Base-by-base conservation (phyloP, 2,888 invertebrate genomes). In the Matsumyia berberina region DNA sequence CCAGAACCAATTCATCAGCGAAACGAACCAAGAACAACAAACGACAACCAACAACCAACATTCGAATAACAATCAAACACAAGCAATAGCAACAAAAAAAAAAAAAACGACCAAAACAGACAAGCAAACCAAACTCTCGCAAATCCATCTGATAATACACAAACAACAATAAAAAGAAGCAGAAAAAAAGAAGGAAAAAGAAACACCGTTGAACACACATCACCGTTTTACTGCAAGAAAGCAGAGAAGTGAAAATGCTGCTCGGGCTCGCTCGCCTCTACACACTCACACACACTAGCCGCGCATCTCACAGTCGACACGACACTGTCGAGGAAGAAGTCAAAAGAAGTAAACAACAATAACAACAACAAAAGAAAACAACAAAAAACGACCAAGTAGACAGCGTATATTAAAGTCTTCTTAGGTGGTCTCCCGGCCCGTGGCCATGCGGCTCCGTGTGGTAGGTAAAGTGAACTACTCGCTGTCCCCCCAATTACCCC, bases 391-490 rank as follows among this genome's bases (percentile, higher is more conserved):
- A 69, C 53, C 35, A 60, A 58, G 83, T 79, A 79, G 79, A 73
- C 79, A 83, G 73, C 62, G 74, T 66, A 80, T 85, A 70, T 76
- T 64, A 83, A 73, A 83, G 72, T 66, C 85, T 57, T 80, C 85
- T 85, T 80, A 51, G 85, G 85, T 85, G 85, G 85, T 85, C 85
- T 42, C 73, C 53, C 72, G 60, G 72, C 80, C 74, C 85, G 69
- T 80, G 80, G 80, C 70, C 69, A 76, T 64, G 74, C 80, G 60
- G 70, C 66, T 76, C 55, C 7, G 33, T 80, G 85, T 70, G 80
- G 80, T 80, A 85, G 80, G 74, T 70, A 76, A 80, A 70, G 66
- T 80, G 74, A 80, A 76, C 74, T 80, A 66, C 70, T 76, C 64
- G 58, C 55, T 69, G 73, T 57, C 58, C 69, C 66, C 46, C 53